These are phyloP conservation scores for Maconellicoccus hirsutus DNA, from an alignment of 1,140 invertebrate genomes.

Conservation along the genomic window DNA sequence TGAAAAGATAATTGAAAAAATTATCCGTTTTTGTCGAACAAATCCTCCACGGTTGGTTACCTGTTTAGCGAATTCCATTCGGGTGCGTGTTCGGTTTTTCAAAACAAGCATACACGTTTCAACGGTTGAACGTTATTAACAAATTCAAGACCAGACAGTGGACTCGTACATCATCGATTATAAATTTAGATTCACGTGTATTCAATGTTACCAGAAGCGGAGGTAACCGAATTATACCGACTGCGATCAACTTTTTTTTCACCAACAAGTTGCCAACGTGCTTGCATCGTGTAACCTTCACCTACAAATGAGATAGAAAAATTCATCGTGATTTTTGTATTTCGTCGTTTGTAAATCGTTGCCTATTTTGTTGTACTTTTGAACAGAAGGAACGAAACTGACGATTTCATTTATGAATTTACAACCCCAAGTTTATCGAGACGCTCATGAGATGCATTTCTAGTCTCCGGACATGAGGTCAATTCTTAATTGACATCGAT, in stretches of 20 bases:
- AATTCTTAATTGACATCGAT: too few species aligned
- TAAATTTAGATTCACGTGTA: constrained; percentile 9
- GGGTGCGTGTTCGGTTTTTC: not conserved
- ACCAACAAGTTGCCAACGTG: not conserved
- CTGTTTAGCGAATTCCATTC: not conserved
- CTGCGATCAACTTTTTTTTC: not conserved
- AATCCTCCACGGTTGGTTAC: not conserved
- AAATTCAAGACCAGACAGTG: not conserved
- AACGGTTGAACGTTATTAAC: not conserved
- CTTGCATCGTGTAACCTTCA: not conserved
- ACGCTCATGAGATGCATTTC: too few species aligned
- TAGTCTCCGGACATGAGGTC: too few species aligned
- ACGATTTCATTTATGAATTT: too few species aligned
- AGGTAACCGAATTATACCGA: not conserved
- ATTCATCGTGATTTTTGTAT: not conserved
- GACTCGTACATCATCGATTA: not conserved
- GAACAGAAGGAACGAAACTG: too few species aligned
- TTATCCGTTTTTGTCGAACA: not conserved
- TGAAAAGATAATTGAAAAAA: not conserved
- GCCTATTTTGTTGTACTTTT: too few species aligned
- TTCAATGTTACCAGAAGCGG: not conserved
- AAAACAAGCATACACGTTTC: constrained; percentile 4
- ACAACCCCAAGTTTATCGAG: too few species aligned
- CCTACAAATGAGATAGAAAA: not conserved
- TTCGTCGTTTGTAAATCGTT: too few species aligned